Evolutionary conservation across 2,888 invertebrate genomes (phyloP), one percentile per base, ranked within the genome.

Genomic region (Carabus problematicus): DNA sequence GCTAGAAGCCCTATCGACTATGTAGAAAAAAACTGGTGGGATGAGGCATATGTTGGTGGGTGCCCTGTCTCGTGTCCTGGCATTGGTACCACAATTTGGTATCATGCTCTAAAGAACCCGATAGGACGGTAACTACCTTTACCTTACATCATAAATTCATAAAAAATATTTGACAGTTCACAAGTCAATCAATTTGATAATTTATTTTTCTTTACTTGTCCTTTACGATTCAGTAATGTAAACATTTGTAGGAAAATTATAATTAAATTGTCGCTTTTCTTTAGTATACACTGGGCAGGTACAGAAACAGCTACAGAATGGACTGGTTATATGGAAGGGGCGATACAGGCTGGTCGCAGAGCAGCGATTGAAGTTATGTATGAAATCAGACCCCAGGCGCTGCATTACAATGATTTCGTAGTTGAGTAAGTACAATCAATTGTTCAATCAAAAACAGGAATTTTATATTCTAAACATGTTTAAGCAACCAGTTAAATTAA

Each of bases 201-300:
- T n/a, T n/a, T n/a, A n/a, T n/a, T n/a, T n/a, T n/a, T n/a, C n/a
- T n/a, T n/a, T n/a, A n/a, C n/a, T n/a, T n/a, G n/a, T n/a, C n/a
- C n/a, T n/a, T n/a, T n/a, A n/a, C n/a, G n/a, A n/a, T n/a, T n/a
- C n/a, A n/a, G n/a, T n/a, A n/a, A n/a, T n/a, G n/a, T n/a, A n/a
- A 45, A 45, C 2, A 45, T 45, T n/a, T 45, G 12, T n/a, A 11
- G 12, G 7, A 45, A 4, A 45, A 45, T 4, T 14, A 52, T 52
- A 14, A 49, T 49, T 49, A 3, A 18, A 16, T 18, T 49, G n/a
- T n/a, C n/a, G 14, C 8, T 11, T 0, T 19, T 52, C 61, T 73
- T 40, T 68, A 79, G 79, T 54, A 73, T 79, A 52, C 74, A 74
- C 70, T 79, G 77, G 75, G 78, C 77, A n/a, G 78, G 79, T 19